Conservation (phyloP, 1,140 invertebrate genomes). For the Drosophila nigromelanica region DNA sequence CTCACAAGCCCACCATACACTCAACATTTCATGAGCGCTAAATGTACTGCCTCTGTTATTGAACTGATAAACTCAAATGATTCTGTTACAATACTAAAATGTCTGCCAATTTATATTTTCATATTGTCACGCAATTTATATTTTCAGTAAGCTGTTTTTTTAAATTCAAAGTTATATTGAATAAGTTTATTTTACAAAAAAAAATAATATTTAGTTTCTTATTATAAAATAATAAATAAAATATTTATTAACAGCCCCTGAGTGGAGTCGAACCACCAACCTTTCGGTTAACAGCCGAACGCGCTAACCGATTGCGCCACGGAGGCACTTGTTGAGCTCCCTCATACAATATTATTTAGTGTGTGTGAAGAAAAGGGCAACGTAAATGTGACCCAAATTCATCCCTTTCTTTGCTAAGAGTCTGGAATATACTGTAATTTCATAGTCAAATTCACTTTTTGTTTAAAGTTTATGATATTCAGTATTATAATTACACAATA, state of each 20-base stretch:
- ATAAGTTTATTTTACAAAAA: too few species aligned
- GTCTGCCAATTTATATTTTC: too few species aligned
- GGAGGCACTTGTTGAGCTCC: constrained; percentile 70
- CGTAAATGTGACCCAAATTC: too few species aligned
- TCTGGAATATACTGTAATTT: too few species aligned
- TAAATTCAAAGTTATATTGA: too few species aligned
- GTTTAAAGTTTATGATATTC: too few species aligned
- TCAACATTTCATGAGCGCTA: not conserved
- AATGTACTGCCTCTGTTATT: not conserved
- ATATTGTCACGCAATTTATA: too few species aligned
- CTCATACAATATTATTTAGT: not conserved
- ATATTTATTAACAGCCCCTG: constrained; percentile 54
- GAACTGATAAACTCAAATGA: not conserved
- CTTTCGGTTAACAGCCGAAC: constrained; percentile 86
- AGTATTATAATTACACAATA: too few species aligned
- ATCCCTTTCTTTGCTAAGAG: not conserved
- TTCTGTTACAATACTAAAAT: not conserved
- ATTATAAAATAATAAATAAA: constrained; percentile 17
- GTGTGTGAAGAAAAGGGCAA: not conserved
- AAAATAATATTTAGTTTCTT: too few species aligned
- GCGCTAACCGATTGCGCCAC: constrained; percentile 85
- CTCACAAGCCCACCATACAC: not conserved
- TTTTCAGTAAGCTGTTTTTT: too few species aligned
- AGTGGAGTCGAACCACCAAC: constrained; percentile 86
- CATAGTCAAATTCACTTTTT: too few species aligned